Evolutionary conservation across 2,888 invertebrate genomes (phyloP).

Genomic region (Drosophila anomelani): DNA sequence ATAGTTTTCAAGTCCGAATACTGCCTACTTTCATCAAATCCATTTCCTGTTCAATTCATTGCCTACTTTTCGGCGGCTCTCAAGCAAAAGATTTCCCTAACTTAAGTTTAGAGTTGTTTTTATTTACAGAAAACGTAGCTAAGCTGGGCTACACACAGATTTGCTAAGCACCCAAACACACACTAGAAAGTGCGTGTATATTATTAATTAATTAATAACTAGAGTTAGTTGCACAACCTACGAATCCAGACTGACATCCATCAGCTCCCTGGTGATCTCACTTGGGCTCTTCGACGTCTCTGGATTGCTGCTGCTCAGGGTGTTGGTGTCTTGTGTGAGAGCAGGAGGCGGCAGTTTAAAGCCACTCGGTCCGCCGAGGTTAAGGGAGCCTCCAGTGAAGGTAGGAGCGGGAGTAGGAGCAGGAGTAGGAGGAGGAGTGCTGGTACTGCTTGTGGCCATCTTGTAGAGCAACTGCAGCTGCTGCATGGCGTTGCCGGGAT

Average conservation of each 20-base stretch:
- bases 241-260: slow-evolving; percentile 86
- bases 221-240: slow-evolving; percentile 48
- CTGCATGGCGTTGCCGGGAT: slow-evolving; percentile 21
- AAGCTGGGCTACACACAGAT: slow-evolving; percentile 27
- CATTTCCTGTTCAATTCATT: neutral
- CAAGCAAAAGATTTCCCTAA: neutral
- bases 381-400: slow-evolving; percentile 33
- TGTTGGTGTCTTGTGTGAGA: slow-evolving; percentile 49
- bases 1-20: neutral
- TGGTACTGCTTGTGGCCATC: slow-evolving; percentile 73
- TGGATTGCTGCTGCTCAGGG: slow-evolving; percentile 21
- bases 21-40: neutral
- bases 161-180: slow-evolving; percentile 32
- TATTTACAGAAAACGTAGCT: slow-evolving; percentile 37
- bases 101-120: slow-evolving; percentile 16
- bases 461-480: slow-evolving; percentile 83
- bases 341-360: slow-evolving; percentile 64
- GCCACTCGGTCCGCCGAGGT: slow-evolving; percentile 48
- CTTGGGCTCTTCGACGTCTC: slow-evolving; percentile 44
- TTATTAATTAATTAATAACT: slow-evolving; percentile 23
- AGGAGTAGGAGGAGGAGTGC: slow-evolving; percentile 9
- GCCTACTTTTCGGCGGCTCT: slow-evolving; percentile 8
- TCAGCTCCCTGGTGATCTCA: slow-evolving; percentile 87
- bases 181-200: neutral
- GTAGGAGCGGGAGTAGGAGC: slow-evolving; percentile 17